Percentiles rank a stretch among this genome's conserved stretches.
Evolutionary conservation across 2,888 invertebrate genomes (phyloP).

Genomic region (Platycheirus albimanus): DNA sequence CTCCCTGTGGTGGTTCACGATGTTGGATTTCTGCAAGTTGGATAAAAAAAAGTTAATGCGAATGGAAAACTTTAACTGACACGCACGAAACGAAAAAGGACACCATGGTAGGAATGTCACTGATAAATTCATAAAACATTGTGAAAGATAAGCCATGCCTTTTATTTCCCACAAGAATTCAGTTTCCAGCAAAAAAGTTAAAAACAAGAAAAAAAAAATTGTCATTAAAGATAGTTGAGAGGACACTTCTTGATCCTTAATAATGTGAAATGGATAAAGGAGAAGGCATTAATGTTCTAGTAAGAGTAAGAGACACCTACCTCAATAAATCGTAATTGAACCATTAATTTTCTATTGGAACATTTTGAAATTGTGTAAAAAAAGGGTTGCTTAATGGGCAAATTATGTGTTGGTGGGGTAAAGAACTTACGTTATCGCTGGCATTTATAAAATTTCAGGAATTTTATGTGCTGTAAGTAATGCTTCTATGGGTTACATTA

Average conservation of each 20-base stretch:
- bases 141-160: slow-evolving; percentile 26
- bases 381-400: slow-evolving; percentile 15
- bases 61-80: slow-evolving; percentile 24
- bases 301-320: slow-evolving; percentile 6
- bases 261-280: slow-evolving; percentile 14
- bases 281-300: neutral
- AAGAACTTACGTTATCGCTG: neutral
- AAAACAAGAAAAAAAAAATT: no score
- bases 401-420: neutral
- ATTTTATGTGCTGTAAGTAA: slow-evolving; percentile 17
- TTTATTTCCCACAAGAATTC: slow-evolving; percentile 28
- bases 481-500: no score
- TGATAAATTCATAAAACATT: slow-evolving; percentile 33
- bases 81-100: slow-evolving; percentile 19
- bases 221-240: slow-evolving; percentile 33
- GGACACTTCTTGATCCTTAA: slow-evolving; percentile 16
- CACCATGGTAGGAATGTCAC: slow-evolving; percentile 29
- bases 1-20: slow-evolving; percentile 1
- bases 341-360: slow-evolving; percentile 19
- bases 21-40: neutral
- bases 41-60: slow-evolving; percentile 7
- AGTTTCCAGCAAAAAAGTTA: slow-evolving; percentile 16
- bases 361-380: neutral
- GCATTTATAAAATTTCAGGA: slow-evolving; percentile 5
- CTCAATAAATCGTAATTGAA: slow-evolving; percentile 24